Conservation (phyloP, 2,113 vertebrate genomes). For the Rallus limicola region DNA sequence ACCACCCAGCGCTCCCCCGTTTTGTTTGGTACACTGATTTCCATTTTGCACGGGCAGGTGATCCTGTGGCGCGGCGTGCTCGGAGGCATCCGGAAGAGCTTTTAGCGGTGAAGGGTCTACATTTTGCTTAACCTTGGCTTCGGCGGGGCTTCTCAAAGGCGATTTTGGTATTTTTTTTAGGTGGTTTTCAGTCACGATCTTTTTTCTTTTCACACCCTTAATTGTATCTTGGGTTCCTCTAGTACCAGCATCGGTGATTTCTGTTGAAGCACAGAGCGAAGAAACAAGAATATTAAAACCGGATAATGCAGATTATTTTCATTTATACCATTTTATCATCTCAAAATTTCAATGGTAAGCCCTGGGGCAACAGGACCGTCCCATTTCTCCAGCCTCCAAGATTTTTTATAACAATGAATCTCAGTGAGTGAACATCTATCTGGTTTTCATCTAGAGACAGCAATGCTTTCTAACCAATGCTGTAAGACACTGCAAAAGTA, state of each 20-base stretch:
- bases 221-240: slow-evolving; percentile 84
- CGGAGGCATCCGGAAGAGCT: slow-evolving; percentile 61
- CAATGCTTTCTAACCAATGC: not conserved
- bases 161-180: slow-evolving; percentile 97
- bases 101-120: slow-evolving; percentile 59
- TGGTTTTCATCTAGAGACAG: not conserved
- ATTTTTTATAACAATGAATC: not conserved
- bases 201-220: slow-evolving; percentile 97
- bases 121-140: slow-evolving; percentile 79
- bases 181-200: slow-evolving; percentile 92
- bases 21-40: slow-evolving; percentile 71
- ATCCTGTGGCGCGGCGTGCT: slow-evolving; percentile 49
- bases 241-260: slow-evolving; percentile 79
- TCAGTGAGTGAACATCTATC: not conserved
- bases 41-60: slow-evolving; percentile 56
- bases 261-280: slow-evolving; percentile 70
- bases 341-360: not conserved
- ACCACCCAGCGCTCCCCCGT: slow-evolving; percentile 60
- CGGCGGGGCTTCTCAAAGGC: slow-evolving; percentile 88
- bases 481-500: not conserved
- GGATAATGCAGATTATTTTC: not conserved
- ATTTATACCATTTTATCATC: not conserved
- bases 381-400: not conserved
- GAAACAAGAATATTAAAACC: slow-evolving; percentile 3
- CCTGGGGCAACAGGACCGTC: not conserved